These are phyloP conservation scores for Mimas tiliae DNA, from an alignment of 2,888 invertebrate genomes.

Conservation along the genomic window DNA sequence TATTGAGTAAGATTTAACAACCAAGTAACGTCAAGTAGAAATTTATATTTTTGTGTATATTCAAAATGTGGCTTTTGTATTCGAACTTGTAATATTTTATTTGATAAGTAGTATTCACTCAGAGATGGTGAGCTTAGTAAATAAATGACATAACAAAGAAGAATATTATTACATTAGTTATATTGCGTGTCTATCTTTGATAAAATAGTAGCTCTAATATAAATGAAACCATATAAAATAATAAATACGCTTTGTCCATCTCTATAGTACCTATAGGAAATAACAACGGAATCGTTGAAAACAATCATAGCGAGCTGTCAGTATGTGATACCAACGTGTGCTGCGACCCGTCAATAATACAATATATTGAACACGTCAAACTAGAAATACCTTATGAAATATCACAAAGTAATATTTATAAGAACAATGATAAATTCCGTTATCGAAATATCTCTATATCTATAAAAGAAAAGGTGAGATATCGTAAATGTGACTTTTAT, in stretches of 20 bases:
- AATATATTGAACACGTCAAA: conserved; percentile 65
- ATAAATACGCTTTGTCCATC: conserved; percentile 31
- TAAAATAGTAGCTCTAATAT: neutral
- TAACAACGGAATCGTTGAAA: conserved; percentile 38
- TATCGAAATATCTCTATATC: neutral
- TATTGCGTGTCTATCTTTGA: neutral
- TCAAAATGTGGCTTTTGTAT: no score
- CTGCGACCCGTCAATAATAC: conserved; percentile 66
- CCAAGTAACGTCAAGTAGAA: no score
- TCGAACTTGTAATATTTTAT: no score
- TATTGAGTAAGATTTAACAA: no score
- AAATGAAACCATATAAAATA: conserved; percentile 12
- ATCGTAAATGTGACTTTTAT: neutral
- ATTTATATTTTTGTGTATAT: no score
- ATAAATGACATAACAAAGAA: no score
- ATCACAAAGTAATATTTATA: conserved; percentile 22
- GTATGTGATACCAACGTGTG: conserved; percentile 49
- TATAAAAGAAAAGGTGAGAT: conserved; percentile 4
- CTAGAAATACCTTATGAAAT: conserved; percentile 41
- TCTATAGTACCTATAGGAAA: conserved; percentile 31
- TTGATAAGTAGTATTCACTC: no score
- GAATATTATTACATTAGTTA: neutral
- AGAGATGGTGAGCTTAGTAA: no score
- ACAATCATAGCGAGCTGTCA: conserved; percentile 52
- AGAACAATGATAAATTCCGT: conserved; percentile 1